These are phyloP conservation scores for Proisotoma minuta DNA, from an alignment of 2,888 invertebrate genomes.

Conservation along the genomic window DNA sequence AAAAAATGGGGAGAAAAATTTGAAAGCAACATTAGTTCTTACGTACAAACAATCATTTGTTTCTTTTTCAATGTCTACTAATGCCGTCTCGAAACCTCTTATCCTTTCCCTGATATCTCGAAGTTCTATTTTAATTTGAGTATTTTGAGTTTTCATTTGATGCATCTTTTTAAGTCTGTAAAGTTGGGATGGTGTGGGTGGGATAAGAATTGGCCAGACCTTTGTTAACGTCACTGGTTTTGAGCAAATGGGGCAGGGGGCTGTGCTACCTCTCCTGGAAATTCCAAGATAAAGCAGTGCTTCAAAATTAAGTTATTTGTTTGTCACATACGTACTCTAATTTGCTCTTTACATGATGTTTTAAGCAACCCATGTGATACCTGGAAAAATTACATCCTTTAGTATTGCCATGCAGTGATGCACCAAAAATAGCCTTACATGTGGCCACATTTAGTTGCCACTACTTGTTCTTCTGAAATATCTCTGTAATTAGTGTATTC, in stretches of 20 bases:
- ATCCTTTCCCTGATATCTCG: slow-evolving; percentile 20
- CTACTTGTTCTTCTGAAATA: slow-evolving; percentile 20
- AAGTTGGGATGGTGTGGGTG: slow-evolving; percentile 24
- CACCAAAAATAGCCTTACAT: slow-evolving; percentile 8
- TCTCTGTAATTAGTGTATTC: not conserved
- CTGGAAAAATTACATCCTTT: not conserved
- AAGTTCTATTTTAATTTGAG: slow-evolving; percentile 22
- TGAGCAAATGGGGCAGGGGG: slow-evolving; percentile 28
- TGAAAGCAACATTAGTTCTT: not conserved
- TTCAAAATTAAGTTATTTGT: too few relatives aligned
- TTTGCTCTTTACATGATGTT: slow-evolving; percentile 16
- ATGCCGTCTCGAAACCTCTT: slow-evolving; percentile 14
- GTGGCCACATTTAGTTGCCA: slow-evolving; percentile 34
- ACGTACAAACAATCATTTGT: slow-evolving; percentile 22
- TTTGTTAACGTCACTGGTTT: slow-evolving; percentile 27
- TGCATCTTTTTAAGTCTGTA: slow-evolving; percentile 16
- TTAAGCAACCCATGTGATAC: slow-evolving; percentile 29
- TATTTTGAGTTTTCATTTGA: slow-evolving; percentile 26
- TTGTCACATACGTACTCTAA: slow-evolving; percentile 18
- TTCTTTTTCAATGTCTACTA: slow-evolving; percentile 23
- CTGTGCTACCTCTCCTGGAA: slow-evolving; percentile 17
- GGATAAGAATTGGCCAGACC: slow-evolving; percentile 26
- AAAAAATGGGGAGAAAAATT: not conserved
- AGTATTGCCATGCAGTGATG: not conserved
- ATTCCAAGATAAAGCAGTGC: not conserved